Evolutionary conservation across 2,888 invertebrate species (phyloP), one percentile per base, ranked within the genome.

Genomic region (Embidobia sp.): DNA sequence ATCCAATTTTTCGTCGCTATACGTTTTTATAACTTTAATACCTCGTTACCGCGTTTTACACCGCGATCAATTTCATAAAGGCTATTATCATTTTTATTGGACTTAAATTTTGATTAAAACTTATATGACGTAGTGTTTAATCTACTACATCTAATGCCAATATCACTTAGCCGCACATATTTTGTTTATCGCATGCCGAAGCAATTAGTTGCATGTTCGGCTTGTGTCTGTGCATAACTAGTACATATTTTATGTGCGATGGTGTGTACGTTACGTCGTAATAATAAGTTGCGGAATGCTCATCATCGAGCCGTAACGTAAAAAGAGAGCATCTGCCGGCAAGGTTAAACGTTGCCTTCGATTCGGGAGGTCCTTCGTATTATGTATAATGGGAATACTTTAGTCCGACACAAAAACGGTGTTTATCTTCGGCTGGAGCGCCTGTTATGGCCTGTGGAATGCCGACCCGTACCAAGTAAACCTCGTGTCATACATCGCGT

Each of bases 331-430:
- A 66, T 66, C 66, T 66, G 66, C 31, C 5, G 27, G 13, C 7
- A 27, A 35, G 10, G 27, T 15, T 27, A 37, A 66, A 51, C 33
- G 51, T 42, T 44, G 26, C 53, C 74, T 61, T 77, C 80, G 80
- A 82, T 84, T 83, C 78, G 74, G 80, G 67, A 74, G 77, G 72
- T 63, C 72, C 79, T 82, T 69, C 29, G 64, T 82, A 84, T 84
- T 83, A 83, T 81, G 83, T 82, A 83, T 85, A 83, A 84, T 81
- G 79, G 81, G 81, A 79, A 82, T 82, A 82, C 82, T 82, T 81
- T 55, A 76, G 78, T 75, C 82, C 64, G 78, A 80, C 79, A 79
- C 77, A 63, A 59, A 81, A 83, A 81, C 81, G 73, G 81, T 84
- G 80, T 84, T 84, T 83, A 81, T 83, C 82, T 77, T 85, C 81